Percentiles rank a stretch among this genome's conserved stretches.
These are phyloP conservation scores for Pristionchus fissidentatus DNA, from an alignment of 2,888 invertebrate species.

Conservation along the genomic window DNA sequence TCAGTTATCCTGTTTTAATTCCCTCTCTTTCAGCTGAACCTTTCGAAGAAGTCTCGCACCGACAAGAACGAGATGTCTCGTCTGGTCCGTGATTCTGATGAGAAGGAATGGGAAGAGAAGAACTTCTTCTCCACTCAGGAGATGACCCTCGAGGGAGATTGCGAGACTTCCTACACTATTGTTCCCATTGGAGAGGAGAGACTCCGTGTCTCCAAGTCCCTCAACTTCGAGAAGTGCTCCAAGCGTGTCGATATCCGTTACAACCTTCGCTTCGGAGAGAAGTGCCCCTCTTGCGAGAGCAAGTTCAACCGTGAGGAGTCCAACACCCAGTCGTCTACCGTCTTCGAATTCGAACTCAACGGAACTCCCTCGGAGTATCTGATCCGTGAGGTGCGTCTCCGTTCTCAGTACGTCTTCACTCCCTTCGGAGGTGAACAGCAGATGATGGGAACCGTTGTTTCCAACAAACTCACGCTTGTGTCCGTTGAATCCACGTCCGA, in stretches of 20 bases:
- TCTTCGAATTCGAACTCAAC: conserved; percentile 55
- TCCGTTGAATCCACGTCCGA: conserved; percentile 24
- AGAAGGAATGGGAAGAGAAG: background rate
- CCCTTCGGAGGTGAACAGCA: conserved; percentile 54
- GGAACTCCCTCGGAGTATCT: conserved; percentile 36
- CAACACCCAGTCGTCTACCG: conserved; percentile 51
- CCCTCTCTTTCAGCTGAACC: conserved; percentile 43
- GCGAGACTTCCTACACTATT: conserved; percentile 63
- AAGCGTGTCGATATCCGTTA: conserved; percentile 68
- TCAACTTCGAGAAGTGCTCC: conserved; percentile 77
- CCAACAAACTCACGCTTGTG: conserved; percentile 58
- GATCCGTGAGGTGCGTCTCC: conserved; percentile 50
- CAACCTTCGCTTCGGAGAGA: conserved; percentile 56
- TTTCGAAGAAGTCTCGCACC: conserved; percentile 46
- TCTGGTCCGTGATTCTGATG: conserved; percentile 10
- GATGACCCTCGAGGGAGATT: conserved; percentile 70
- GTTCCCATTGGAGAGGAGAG: conserved; percentile 49
- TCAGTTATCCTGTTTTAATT: background rate
- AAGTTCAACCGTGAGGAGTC: conserved; percentile 45
- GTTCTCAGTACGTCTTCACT: conserved; percentile 58
- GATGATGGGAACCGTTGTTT: conserved; percentile 47
- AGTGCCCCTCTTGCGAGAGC: conserved; percentile 55
- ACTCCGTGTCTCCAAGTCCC: conserved; percentile 65
- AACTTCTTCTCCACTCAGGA: conserved; percentile 50
- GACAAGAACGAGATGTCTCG: conserved; percentile 45